Conservation (phyloP, 2,113 vertebrate genomes). For the Crotophaga sulcirostris region DNA sequence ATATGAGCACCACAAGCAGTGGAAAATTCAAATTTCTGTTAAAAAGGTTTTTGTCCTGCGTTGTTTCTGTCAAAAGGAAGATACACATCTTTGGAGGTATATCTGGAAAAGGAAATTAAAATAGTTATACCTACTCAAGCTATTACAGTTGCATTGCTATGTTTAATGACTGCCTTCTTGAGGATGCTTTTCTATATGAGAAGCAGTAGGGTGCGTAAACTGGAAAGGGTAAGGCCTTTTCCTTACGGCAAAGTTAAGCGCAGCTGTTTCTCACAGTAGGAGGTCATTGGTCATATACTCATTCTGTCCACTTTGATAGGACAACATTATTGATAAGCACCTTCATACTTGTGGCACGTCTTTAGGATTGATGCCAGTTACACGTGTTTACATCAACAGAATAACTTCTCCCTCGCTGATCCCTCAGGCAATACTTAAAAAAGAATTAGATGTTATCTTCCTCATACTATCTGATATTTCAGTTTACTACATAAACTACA, state of each 20-base stretch:
- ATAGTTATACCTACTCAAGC: background rate
- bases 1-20: background rate
- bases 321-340: slow-evolving; percentile 19
- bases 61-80: background rate
- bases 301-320: background rate
- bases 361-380: slow-evolving; percentile 23
- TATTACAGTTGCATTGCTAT: background rate
- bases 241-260: background rate
- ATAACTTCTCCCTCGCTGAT: slow-evolving; percentile 35
- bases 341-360: background rate
- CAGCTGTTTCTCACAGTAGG: background rate
- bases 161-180: background rate
- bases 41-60: background rate
- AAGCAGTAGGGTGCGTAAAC: background rate
- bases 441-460: slow-evolving; percentile 23
- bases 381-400: background rate
- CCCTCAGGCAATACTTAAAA: slow-evolving; percentile 13
- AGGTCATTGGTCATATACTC: background rate
- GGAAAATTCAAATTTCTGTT: background rate
- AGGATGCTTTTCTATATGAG: background rate
- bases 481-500: background rate
- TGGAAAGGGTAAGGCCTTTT: background rate
- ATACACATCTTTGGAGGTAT: background rate
- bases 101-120: background rate
- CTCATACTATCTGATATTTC: slow-evolving; percentile 13